Evolutionary conservation across 2,888 invertebrate genomes (phyloP).

Genomic region (Neoscelio sp.): DNA sequence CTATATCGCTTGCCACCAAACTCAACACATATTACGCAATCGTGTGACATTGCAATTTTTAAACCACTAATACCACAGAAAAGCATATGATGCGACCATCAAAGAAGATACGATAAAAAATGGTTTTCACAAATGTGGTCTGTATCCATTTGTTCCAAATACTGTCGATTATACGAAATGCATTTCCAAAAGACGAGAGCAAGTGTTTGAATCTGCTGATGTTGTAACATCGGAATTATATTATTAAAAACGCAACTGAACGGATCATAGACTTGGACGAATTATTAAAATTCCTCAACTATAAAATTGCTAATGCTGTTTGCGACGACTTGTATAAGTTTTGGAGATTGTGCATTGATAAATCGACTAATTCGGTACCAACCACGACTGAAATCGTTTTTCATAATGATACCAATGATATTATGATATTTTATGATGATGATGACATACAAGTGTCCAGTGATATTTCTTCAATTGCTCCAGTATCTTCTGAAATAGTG

Average conservation of each 20-base stretch:
- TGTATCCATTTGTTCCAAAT: slow-evolving; percentile 69
- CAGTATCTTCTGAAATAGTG: too few relatives aligned
- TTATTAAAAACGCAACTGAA: slow-evolving; percentile 17
- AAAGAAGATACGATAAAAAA: slow-evolving; percentile 58
- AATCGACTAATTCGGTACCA: not conserved
- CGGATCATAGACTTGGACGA: slow-evolving; percentile 17
- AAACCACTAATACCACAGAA: slow-evolving; percentile 71
- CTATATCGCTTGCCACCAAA: slow-evolving; percentile 68
- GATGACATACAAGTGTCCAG: too few relatives aligned
- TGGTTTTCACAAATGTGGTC: slow-evolving; percentile 64
- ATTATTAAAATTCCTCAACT: too few relatives aligned
- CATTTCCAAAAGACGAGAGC: slow-evolving; percentile 45
- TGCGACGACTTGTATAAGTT: slow-evolving; percentile 19
- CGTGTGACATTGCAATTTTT: slow-evolving; percentile 71
- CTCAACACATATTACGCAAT: slow-evolving; percentile 71
- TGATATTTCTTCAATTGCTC: too few relatives aligned
- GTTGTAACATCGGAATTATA: not conserved
- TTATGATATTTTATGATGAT: too few relatives aligned
- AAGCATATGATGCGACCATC: slow-evolving; percentile 37
- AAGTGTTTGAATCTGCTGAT: slow-evolving; percentile 6
- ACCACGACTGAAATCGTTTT: not conserved
- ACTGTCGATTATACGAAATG: slow-evolving; percentile 69
- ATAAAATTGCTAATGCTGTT: slow-evolving; percentile 9
- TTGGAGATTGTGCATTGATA: slow-evolving; percentile 22
- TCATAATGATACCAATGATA: not conserved